phyloP scores from a whole-genome alignment of 2,113 vertebrate species.

The Conger conger region DNA sequence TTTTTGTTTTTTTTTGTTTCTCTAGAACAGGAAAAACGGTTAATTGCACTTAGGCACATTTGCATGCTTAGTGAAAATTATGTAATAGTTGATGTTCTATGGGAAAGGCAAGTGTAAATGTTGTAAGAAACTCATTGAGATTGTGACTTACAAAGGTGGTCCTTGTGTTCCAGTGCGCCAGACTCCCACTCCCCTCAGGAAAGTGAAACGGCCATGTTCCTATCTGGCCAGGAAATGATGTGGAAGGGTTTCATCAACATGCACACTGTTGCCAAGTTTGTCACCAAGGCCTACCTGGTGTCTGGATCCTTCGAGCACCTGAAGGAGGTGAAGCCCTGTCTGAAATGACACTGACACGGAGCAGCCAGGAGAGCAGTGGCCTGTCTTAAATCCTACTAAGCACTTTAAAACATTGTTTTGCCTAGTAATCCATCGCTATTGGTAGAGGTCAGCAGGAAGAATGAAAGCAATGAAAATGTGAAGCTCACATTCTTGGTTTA shows the following conservation, averaged over 20 bases:
- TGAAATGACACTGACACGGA: not conserved
- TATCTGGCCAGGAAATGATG: slow-evolving; percentile 89
- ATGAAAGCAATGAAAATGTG: not conserved
- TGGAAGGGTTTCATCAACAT: slow-evolving; percentile 99
- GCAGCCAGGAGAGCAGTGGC: not conserved
- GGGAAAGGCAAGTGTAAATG: not conserved
- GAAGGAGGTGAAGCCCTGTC: slow-evolving; percentile 81
- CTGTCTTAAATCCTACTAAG: not conserved
- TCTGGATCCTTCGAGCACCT: slow-evolving; percentile 93
- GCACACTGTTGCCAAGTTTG: slow-evolving; percentile 96
- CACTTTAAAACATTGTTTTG: not conserved
- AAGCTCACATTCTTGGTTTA: too few species aligned
- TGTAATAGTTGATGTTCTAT: not conserved
- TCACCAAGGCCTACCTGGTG: slow-evolving; percentile 95
- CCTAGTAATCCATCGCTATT: not conserved
- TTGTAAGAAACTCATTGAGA: not conserved
- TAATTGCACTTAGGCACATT: not conserved
- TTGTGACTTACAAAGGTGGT: not conserved
- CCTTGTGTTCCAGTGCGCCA: slow-evolving; percentile 67
- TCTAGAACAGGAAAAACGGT: not conserved
- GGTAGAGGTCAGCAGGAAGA: not conserved
- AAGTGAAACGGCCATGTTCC: slow-evolving; percentile 86
- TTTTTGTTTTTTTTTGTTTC: not conserved
- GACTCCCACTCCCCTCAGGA: slow-evolving; percentile 79
- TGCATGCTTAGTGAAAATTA: too few species aligned